Conservation (phyloP, 2,113 vertebrate species). For the Ceyx melanurus region DNA sequence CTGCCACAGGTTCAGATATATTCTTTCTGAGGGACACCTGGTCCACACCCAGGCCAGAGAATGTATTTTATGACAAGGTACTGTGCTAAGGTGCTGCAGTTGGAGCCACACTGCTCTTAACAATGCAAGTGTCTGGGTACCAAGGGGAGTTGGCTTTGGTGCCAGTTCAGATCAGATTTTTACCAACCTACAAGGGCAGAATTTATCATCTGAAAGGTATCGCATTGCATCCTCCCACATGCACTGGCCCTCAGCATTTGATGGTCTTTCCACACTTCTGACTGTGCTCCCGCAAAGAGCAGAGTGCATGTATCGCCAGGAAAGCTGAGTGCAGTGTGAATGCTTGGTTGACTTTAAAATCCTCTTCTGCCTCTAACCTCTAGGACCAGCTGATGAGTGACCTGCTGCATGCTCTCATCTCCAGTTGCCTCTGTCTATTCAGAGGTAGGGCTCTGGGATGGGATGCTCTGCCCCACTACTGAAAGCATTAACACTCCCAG, state of each 20-base stretch:
- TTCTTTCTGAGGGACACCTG: background rate
- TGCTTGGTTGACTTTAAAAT: background rate
- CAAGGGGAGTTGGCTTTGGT: accelerated
- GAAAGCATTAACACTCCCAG: accelerated
- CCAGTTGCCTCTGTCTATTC: background rate
- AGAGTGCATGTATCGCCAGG: accelerated
- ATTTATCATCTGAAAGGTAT: background rate
- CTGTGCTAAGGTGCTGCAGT: background rate
- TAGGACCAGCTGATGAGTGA: accelerated
- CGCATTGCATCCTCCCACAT: accelerated
- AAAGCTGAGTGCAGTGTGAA: background rate
- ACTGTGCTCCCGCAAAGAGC: background rate
- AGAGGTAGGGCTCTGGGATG: background rate
- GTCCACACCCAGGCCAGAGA: background rate
- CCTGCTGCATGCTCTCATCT: background rate
- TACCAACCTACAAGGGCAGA: background rate
- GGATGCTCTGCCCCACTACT: background rate
- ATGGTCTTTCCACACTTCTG: background rate
- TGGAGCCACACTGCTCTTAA: background rate
- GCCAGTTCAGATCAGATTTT: background rate
- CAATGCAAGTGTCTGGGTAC: background rate
- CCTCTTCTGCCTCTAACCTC: background rate
- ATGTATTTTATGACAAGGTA: background rate
- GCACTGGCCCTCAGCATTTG: background rate
- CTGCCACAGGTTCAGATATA: background rate